A percentile compares a stretch with the other conserved stretches of the same genome.
These are phyloP conservation scores for Hypercompe scribonia DNA, from an alignment of 2,888 invertebrate species.

Conservation along the genomic window DNA sequence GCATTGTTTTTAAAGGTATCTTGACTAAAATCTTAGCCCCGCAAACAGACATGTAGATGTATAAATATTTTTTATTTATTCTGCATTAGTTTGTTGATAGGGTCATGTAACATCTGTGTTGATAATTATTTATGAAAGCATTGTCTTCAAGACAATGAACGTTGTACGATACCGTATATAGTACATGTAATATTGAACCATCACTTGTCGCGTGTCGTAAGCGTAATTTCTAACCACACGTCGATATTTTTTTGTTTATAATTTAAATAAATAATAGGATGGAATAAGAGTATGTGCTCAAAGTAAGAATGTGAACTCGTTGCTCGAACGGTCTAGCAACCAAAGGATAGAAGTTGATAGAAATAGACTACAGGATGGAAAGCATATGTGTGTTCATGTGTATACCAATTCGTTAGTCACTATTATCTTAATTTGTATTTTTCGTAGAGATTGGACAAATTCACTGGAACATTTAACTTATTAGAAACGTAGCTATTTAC, in stretches of 20 bases:
- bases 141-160: constrained; percentile 70
- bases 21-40: constrained; percentile 1
- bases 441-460: too few relatives aligned
- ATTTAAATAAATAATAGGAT: too few relatives aligned
- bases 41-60: constrained; percentile 7
- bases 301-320: too few relatives aligned
- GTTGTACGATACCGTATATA: constrained; percentile 59
- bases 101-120: constrained; percentile 50
- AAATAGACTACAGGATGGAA: too few relatives aligned
- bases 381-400: too few relatives aligned
- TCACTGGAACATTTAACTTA: too few relatives aligned
- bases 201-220: constrained; percentile 1
- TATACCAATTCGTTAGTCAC: too few relatives aligned
- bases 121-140: constrained; percentile 70
- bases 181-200: constrained; percentile 23
- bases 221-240: not conserved
- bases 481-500: too few relatives aligned
- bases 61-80: constrained; percentile 42
- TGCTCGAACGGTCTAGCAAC: too few relatives aligned
- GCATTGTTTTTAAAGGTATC: constrained; percentile 2
- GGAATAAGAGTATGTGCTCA: too few relatives aligned
- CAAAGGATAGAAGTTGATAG: too few relatives aligned
- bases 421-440: too few relatives aligned
- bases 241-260: not conserved
- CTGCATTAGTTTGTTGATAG: constrained; percentile 29